phyloP scores from a whole-genome alignment of 2,888 invertebrate genomes.

The Agrochola circellaris region DNA sequence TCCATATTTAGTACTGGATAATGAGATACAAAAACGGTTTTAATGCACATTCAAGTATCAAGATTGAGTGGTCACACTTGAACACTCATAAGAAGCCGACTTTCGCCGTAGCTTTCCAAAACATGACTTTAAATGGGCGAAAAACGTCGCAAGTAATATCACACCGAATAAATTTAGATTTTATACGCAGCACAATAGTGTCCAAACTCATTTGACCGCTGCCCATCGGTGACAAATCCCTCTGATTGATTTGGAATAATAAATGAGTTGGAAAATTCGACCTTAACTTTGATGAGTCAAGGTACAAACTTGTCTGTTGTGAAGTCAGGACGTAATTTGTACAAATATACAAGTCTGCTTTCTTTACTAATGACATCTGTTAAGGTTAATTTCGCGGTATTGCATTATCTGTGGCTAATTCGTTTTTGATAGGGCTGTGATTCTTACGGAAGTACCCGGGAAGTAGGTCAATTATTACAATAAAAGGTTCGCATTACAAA shows the following conservation, averaged over 20 bases:
- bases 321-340: conserved; percentile 66
- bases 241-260: conserved; percentile 69
- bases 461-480: conserved; percentile 58
- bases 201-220: conserved; percentile 67
- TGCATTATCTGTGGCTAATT: conserved; percentile 77
- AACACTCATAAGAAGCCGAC: conserved; percentile 79
- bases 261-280: conserved; percentile 58
- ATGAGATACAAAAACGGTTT: conserved; percentile 65
- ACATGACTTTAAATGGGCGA: conserved; percentile 72
- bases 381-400: conserved; percentile 74
- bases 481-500: conserved; percentile 46
- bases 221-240: conserved; percentile 66
- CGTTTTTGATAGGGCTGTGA: conserved; percentile 77
- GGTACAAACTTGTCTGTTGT: conserved; percentile 47
- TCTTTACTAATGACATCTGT: conserved; percentile 80
- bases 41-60: conserved; percentile 77
- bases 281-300: conserved; percentile 42
- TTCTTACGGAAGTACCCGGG: conserved; percentile 54
- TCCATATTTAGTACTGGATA: conserved; percentile 64
- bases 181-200: conserved; percentile 57
- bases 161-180: conserved; percentile 53
- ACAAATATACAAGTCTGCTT: conserved; percentile 74
- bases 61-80: conserved; percentile 79
- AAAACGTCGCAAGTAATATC: conserved; percentile 73
- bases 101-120: conserved; percentile 90